Conservation (phyloP, 2,113 vertebrate genomes). For the Leptosomus discolor region DNA sequence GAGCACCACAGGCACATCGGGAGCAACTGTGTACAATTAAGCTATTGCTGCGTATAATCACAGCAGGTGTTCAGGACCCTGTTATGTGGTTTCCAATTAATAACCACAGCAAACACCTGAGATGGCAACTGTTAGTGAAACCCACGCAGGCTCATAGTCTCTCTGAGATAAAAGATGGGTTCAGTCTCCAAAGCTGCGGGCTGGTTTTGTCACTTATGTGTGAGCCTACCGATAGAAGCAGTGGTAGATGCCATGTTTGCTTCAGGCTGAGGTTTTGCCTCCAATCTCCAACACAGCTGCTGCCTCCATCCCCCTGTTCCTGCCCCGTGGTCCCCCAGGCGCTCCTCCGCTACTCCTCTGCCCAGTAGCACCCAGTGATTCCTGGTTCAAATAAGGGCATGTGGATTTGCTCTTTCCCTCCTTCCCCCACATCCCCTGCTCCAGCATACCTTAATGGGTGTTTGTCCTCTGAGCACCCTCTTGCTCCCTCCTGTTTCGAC, state of each 20-base stretch:
- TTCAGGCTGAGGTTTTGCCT: not conserved
- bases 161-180: not conserved
- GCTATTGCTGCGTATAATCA: not conserved
- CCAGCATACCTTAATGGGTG: not conserved
- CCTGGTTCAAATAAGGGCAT: not conserved
- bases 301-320: not conserved
- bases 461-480: not conserved
- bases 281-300: not conserved
- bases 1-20: not conserved
- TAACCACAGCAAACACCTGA: not conserved
- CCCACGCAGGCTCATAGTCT: not conserved
- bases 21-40: not conserved
- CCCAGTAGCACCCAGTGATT: not conserved
- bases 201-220: not conserved
- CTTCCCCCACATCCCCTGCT: not conserved
- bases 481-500: not conserved
- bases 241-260: not conserved
- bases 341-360: not conserved
- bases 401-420: not conserved
- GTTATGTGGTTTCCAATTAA: not conserved
- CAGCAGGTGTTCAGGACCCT: not conserved
- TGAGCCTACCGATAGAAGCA: not conserved
- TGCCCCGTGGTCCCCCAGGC: accelerated
- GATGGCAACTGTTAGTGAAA: not conserved
- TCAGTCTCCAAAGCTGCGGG: not conserved